phyloP scores from a whole-genome alignment of 2,113 vertebrate species.

The Daphoenositta chrysoptera region DNA sequence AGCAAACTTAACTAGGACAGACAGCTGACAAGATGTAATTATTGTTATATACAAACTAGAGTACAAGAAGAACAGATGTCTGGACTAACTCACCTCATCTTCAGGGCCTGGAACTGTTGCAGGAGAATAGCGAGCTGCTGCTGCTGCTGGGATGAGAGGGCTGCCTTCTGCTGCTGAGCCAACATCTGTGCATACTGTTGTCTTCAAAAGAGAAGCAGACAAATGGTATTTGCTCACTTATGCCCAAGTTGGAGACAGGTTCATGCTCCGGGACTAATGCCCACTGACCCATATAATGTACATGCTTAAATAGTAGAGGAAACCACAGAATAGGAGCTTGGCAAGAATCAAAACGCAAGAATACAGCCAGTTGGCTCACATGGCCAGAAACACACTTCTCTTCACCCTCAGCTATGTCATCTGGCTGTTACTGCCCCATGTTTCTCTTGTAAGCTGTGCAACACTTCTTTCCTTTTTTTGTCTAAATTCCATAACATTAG shows the following conservation, averaged over 20 bases:
- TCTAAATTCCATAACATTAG: not conserved
- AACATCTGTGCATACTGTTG: conserved; percentile 93
- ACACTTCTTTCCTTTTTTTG: not conserved
- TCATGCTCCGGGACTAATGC: not conserved
- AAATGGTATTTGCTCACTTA: not conserved
- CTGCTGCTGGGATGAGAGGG: conserved; percentile 90
- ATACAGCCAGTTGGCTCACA: not conserved
- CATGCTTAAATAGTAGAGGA: not conserved
- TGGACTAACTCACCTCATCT: conserved; percentile 83
- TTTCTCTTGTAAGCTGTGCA: not conserved
- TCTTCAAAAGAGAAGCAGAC: conserved; percentile 72
- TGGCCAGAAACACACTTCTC: not conserved
- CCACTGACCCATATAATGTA: not conserved
- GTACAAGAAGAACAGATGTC: not conserved
- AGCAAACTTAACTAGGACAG: not conserved
- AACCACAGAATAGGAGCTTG: not conserved
- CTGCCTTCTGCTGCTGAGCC: conserved; percentile 93
- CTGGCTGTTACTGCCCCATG: not conserved
- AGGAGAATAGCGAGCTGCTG: conserved; percentile 91
- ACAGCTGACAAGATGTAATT: not conserved
- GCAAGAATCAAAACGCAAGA: not conserved
- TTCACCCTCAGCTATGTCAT: not conserved
- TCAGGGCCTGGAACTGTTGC: conserved; percentile 93
- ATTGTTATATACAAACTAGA: not conserved
- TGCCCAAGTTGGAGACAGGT: not conserved